Evolutionary conservation across 1,140 invertebrate genomes (phyloP).

Genomic region (Bombus ignitus): DNA sequence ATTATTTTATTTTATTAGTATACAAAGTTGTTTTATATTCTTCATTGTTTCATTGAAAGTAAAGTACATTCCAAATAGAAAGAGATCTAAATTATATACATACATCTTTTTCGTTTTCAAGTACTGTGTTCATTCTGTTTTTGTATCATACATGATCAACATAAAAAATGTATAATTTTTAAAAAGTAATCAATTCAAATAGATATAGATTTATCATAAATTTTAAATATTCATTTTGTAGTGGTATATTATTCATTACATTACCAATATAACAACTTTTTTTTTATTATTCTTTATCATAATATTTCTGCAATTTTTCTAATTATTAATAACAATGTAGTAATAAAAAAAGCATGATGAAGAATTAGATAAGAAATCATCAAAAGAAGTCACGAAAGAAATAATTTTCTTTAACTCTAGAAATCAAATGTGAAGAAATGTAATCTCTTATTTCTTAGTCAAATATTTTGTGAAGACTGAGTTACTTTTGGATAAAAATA

Average conservation of each 20-base stretch:
- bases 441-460: neutral
- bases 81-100: neutral
- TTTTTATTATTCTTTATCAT: neutral
- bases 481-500: conserved; percentile 18
- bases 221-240: neutral
- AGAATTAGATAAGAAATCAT: neutral
- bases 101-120: neutral
- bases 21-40: neutral
- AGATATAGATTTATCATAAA: neutral
- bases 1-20: conserved; percentile 19
- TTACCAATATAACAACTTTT: neutral
- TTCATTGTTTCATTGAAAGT: neutral
- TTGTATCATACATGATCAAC: neutral
- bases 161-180: neutral
- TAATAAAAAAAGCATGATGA: neutral
- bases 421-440: neutral
- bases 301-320: conserved; percentile 2
- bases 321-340: neutral
- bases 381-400: neutral
- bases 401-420: neutral
- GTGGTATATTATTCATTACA: neutral
- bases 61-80: conserved; percentile 8
- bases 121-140: neutral
- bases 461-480: conserved; percentile 41
- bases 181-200: neutral